These are phyloP conservation scores for Hemiscyllium ocellatum DNA, from an alignment of 2,113 vertebrate species.

Conservation along the genomic window DNA sequence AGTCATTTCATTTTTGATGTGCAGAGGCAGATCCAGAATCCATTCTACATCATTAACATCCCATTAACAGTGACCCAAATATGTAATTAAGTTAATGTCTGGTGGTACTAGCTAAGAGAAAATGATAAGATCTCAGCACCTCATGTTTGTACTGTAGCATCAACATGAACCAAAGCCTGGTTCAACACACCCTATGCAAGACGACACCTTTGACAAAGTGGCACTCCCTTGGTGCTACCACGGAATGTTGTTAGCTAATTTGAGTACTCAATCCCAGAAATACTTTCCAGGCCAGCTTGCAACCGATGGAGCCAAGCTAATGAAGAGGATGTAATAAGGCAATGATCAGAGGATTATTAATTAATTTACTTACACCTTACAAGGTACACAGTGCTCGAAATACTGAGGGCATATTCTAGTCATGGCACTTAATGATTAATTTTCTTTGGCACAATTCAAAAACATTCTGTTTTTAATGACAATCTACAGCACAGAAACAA, in stretches of 20 bases:
- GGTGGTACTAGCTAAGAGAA: neutral
- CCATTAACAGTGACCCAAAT: neutral
- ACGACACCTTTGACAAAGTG: neutral
- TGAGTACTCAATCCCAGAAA: neutral
- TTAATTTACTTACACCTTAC: neutral
- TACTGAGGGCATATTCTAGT: too few species aligned
- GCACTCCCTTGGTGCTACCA: neutral
- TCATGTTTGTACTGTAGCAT: too few species aligned
- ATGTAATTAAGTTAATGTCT: neutral
- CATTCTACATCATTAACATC: neutral
- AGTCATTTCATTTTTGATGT: neutral
- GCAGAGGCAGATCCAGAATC: neutral
- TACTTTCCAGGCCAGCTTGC: neutral
- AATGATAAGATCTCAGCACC: too few species aligned
- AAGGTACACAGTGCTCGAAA: neutral
- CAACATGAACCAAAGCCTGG: too few species aligned
- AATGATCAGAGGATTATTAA: neutral
- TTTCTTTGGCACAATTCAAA: neutral
- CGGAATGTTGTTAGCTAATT: neutral
- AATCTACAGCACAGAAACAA: too few species aligned
- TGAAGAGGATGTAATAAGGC: neutral
- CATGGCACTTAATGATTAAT: too few species aligned
- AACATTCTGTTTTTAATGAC: too few species aligned
- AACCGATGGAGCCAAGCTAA: neutral
- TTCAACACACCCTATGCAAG: too few species aligned